Evolutionary conservation across 2,888 invertebrate genomes (phyloP).

Genomic region (Dioctria rufipes): DNA sequence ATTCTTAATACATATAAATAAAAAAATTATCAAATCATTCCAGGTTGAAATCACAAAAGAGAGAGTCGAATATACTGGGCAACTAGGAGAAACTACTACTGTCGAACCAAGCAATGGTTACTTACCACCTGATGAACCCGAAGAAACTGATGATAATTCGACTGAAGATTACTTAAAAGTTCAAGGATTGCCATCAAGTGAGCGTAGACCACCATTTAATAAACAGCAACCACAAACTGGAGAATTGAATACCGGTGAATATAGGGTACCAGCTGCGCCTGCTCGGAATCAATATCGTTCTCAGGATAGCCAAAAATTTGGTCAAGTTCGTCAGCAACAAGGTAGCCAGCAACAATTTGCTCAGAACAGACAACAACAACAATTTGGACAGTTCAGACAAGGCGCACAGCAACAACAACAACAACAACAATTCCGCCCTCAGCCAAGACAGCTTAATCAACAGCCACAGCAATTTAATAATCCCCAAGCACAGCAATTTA

Average conservation of each 20-base stretch:
- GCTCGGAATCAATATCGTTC: slow-evolving; percentile 11
- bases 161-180: slow-evolving; percentile 58
- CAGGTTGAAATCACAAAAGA: slow-evolving; percentile 64
- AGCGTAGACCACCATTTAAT: slow-evolving; percentile 48
- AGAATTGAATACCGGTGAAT: slow-evolving; percentile 47
- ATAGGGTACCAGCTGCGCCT: slow-evolving; percentile 13
- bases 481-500: slow-evolving; percentile 28
- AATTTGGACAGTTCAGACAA: slow-evolving; percentile 24
- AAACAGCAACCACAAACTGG: slow-evolving; percentile 25
- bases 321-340: slow-evolving; percentile 48
- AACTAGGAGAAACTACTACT: slow-evolving; percentile 59
- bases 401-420: slow-evolving; percentile 32
- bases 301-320: slow-evolving; percentile 30
- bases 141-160: slow-evolving; percentile 43
- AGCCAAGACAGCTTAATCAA: no score
- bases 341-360: slow-evolving; percentile 41
- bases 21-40: neutral
- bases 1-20: slow-evolving; percentile 28
- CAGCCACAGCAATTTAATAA: slow-evolving; percentile 40
- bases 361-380: slow-evolving; percentile 30
- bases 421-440: no score
- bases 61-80: slow-evolving; percentile 66
- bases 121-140: slow-evolving; percentile 61
- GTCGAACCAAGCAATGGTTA: slow-evolving; percentile 62
- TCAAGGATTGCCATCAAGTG: slow-evolving; percentile 59